Base-by-base conservation (phyloP, 2,888 invertebrate genomes). In the Cheilosia vulpina region DNA sequence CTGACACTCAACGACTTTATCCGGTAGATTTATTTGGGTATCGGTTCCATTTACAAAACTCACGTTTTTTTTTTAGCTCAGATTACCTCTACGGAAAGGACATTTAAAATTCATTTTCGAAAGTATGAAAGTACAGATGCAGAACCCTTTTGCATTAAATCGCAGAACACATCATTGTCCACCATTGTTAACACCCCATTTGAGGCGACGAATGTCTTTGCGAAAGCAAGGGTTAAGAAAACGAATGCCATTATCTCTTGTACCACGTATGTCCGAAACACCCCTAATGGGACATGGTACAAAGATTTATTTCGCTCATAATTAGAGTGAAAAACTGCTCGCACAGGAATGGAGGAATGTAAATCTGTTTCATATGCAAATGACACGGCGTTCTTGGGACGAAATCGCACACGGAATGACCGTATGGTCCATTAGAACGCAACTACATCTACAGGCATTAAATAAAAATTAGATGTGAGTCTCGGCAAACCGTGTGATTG, bases 361-460 rank as follows among this genome's bases (percentile, higher is more conserved):
- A 84, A 84, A 84, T 80, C 85, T 77, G 21, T 85, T 85, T 85
- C 85, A 81, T 85, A 85, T 85, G 85, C 85, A 85, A 85, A 85
- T 85, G 31, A 68, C 47, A 34, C 65, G 63, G 47, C 43, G 71
- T 50, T 73, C 66, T 50, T 38, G 73, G 69, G 63, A 80, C 84
- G 27, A 78, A 68, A 76, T 69, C 45, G 68, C 76, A 81, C 41
- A 65, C 62, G 66, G 50, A 81, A 50, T 76, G 62, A 72, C 45
- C 65, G 60, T 76, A 69, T 43, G 71, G 76, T 85, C 77, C 81
- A 81, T 81, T 85, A 77, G 57, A 78, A 62, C 68, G 52, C 50
- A 34, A 55, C 55, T 69, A 66, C 38, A 73, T 57, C 63, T 47
- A 31, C 31, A 52, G 31, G 79, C 50, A 65, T 76, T 75, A 76